Conservation (phyloP, 2,888 invertebrate species). For the Xestobium rufovillosum region DNA sequence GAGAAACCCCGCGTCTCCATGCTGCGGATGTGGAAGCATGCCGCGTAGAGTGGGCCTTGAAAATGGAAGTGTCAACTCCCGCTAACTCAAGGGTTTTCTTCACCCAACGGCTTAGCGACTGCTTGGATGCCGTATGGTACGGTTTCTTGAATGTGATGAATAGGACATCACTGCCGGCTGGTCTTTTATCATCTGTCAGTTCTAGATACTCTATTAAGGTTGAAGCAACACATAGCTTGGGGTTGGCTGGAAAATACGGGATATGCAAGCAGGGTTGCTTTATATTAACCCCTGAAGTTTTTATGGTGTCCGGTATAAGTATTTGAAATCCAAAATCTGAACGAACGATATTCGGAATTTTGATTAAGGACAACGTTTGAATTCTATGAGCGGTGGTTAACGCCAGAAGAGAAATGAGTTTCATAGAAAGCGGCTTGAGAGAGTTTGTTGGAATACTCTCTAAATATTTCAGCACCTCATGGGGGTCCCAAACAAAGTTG, state of each 20-base stretch:
- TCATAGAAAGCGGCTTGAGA: constrained; percentile 21
- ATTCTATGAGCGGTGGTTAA: constrained; percentile 16
- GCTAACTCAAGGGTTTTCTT: constrained; percentile 13
- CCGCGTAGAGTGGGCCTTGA: constrained; percentile 20
- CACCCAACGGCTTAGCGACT: constrained; percentile 23
- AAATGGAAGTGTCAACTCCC: constrained; percentile 18
- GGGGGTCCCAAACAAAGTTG: constrained; percentile 29
- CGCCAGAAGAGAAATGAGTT: constrained; percentile 24
- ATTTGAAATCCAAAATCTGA: constrained; percentile 10
- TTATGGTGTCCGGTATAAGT: constrained; percentile 15
- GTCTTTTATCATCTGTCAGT: constrained; percentile 13
- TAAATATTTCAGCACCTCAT: constrained; percentile 16
- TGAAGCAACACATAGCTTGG: constrained; percentile 18
- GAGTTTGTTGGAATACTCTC: constrained; percentile 6
- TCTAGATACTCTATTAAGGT: constrained; percentile 16
- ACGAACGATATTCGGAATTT: constrained; percentile 9
- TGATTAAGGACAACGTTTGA: constrained; percentile 19
- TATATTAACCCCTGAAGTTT: constrained; percentile 14
- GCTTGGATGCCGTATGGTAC: constrained; percentile 16
- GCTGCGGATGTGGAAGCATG: constrained; percentile 24
- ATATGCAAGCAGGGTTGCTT: constrained; percentile 18
- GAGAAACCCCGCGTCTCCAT: constrained; percentile 15
- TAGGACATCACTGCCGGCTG: constrained; percentile 8
- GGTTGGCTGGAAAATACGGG: constrained; percentile 15
- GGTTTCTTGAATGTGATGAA: constrained; percentile 21